Conservation (phyloP, 2,888 invertebrate species). For the Dorcus hopei region DNA sequence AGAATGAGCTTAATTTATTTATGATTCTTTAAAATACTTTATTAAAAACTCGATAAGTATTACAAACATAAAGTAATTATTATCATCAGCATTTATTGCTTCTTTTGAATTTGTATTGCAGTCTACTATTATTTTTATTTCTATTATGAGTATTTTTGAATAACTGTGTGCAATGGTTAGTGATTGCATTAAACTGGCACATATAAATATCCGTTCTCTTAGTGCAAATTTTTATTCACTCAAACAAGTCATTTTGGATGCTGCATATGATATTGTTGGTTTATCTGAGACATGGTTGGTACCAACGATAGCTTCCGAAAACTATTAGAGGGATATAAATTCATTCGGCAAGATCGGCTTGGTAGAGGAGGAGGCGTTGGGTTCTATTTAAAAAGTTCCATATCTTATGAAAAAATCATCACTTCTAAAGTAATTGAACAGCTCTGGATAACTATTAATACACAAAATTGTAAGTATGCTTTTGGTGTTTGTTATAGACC, state of each 20-base stretch:
- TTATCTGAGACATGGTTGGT: conserved; percentile 1
- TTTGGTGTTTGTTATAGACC: neutral
- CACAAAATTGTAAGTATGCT: neutral
- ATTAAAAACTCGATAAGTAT: too few relatives aligned
- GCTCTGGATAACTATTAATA: neutral
- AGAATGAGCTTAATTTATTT: too few relatives aligned
- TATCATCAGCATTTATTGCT: too few relatives aligned
- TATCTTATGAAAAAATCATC: neutral
- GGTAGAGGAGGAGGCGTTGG: neutral
- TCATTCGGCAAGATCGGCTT: neutral
- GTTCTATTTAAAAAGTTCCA: neutral
- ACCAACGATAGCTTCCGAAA: neutral
- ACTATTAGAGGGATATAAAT: neutral
- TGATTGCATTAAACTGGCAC: too few relatives aligned
- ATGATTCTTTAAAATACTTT: too few relatives aligned
- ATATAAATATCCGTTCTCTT: too few relatives aligned
- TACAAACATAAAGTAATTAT: too few relatives aligned
- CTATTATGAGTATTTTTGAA: too few relatives aligned
- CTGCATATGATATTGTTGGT: neutral
- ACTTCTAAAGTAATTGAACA: neutral
- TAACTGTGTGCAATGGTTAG: too few relatives aligned
- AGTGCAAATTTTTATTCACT: neutral
- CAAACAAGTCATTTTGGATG: neutral
- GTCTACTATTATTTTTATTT: too few relatives aligned
- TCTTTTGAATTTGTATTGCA: too few relatives aligned